These are phyloP conservation scores for Vultur gryphus DNA, from an alignment of 2,797 vertebrate genomes.

Conservation along the genomic window DNA sequence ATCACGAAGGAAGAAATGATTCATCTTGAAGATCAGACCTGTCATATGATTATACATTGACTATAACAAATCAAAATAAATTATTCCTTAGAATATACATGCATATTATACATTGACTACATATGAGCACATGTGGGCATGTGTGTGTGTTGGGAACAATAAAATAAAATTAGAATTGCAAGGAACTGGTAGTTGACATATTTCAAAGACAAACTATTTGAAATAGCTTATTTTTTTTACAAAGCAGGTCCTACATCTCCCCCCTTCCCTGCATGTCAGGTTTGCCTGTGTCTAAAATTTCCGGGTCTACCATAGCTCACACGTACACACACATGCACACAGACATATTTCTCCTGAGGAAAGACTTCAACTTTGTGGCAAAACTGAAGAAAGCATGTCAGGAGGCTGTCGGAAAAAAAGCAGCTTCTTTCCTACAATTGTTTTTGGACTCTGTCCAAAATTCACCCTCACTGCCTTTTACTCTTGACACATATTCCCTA, in stretches of 20 bases:
- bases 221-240: constrained; percentile 61
- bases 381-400: constrained; percentile 69
- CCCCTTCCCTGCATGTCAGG: constrained; percentile 16
- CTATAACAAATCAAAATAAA: constrained; percentile 26
- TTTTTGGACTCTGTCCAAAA: constrained; percentile 71
- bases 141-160: neutral
- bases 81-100: neutral
- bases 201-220: constrained; percentile 56
- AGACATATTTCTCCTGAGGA: constrained; percentile 62
- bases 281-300: constrained; percentile 60
- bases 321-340: neutral
- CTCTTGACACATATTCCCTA: constrained; percentile 71
- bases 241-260: neutral
- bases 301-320: neutral
- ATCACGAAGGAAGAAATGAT: neutral
- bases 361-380: constrained; percentile 66
- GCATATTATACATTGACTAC: neutral
- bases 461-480: constrained; percentile 43
- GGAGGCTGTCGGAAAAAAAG: constrained; percentile 6
- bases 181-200: constrained; percentile 22
- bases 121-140: neutral
- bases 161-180: constrained; percentile 31
- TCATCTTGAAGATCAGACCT: neutral
- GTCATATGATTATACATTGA: neutral
- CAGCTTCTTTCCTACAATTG: constrained; percentile 35